phyloP scores from a whole-genome alignment of 2,888 invertebrate genomes.

The Cynaeus angustus region DNA sequence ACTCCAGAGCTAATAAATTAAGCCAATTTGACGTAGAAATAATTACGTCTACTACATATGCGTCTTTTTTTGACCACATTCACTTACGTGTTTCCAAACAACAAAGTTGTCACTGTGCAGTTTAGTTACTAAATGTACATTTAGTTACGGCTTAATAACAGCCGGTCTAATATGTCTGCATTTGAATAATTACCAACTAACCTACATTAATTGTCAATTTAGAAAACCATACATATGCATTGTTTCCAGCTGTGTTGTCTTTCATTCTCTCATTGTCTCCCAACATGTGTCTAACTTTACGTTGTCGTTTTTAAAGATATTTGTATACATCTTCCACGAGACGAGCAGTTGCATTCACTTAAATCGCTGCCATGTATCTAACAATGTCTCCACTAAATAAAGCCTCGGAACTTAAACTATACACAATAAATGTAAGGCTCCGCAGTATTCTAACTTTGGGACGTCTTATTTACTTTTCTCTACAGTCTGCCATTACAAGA shows the following conservation, averaged over 20 bases:
- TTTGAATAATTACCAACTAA: background rate
- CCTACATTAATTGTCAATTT: background rate
- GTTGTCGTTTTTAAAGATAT: background rate
- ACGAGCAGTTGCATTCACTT: background rate
- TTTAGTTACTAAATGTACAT: background rate
- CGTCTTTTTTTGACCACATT: no score
- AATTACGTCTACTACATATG: no score
- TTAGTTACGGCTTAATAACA: background rate
- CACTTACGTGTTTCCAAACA: no score
- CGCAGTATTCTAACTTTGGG: no score
- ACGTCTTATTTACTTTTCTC: no score
- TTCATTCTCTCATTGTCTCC: background rate
- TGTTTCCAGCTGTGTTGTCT: background rate
- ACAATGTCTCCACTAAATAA: no score
- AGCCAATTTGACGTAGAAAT: no score
- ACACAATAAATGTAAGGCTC: no score
- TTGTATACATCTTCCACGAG: background rate
- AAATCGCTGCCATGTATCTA: background rate
- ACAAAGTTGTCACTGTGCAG: no score
- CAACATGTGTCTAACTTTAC: background rate
- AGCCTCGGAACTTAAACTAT: no score
- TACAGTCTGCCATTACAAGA: no score
- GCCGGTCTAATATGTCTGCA: background rate
- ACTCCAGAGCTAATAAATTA: no score
- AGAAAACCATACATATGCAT: slow-evolving; percentile 1